Percentiles rank a stretch among this genome's conserved stretches.
These are phyloP conservation scores for Tholera decimalis DNA, from an alignment of 2,888 invertebrate genomes.

Conservation along the genomic window DNA sequence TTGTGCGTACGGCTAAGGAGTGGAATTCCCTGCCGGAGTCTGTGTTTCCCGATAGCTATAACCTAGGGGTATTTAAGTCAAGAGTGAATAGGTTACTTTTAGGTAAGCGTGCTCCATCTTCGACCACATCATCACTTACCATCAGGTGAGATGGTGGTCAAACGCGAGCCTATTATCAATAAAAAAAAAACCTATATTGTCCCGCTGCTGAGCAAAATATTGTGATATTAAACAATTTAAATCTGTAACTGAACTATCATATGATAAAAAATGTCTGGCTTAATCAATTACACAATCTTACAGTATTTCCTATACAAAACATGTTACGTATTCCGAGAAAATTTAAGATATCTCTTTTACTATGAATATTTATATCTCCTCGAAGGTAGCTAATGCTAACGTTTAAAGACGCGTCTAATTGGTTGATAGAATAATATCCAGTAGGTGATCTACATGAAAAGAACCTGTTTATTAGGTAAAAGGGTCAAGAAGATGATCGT, in stretches of 20 bases:
- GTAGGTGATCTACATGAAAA: constrained; percentile 39
- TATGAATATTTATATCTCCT: constrained; percentile 54
- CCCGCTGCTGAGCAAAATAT: too few relatives aligned
- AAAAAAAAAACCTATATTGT: too few relatives aligned
- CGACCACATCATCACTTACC: too few relatives aligned
- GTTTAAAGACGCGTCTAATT: constrained; percentile 41
- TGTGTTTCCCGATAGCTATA: too few relatives aligned
- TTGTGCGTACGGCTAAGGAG: too few relatives aligned
- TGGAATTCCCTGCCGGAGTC: too few relatives aligned
- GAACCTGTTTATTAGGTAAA: constrained; percentile 50
- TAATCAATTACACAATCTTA: constrained; percentile 36
- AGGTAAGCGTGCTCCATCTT: too few relatives aligned
- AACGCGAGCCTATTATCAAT: too few relatives aligned
- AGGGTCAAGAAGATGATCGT: constrained; percentile 39
- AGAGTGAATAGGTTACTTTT: too few relatives aligned
- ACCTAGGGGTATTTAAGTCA: too few relatives aligned
- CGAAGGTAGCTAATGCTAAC: constrained; percentile 39
- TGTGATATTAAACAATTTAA: not conserved
- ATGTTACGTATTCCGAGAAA: constrained; percentile 36
- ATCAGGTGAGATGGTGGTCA: too few relatives aligned
- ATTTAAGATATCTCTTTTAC: constrained; percentile 28
- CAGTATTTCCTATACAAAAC: constrained; percentile 33
- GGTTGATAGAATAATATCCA: constrained; percentile 33
- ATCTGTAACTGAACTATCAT: not conserved
- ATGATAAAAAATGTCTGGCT: constrained; percentile 20